Percentiles rank a stretch among this genome's conserved stretches.
phyloP scores from a whole-genome alignment of 1,140 invertebrate genomes.

The Oppia nitens region DNA sequence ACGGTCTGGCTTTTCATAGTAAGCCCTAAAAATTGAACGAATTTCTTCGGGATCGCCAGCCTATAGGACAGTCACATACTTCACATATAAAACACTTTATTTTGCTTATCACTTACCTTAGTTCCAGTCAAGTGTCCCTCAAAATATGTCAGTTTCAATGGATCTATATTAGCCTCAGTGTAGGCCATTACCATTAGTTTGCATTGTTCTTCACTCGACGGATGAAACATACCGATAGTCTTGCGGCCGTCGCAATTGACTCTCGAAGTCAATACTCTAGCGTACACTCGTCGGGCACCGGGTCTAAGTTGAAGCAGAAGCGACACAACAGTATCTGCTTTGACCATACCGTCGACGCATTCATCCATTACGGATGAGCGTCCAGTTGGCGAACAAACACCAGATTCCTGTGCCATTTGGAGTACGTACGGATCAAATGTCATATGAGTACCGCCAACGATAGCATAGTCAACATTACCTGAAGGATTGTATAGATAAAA shows the following conservation, averaged over 20 bases:
- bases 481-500: conserved; percentile 33
- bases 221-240: conserved; percentile 30
- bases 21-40: conserved; percentile 54
- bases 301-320: conserved; percentile 34
- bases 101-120: conserved; percentile 78
- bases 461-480: conserved; percentile 35
- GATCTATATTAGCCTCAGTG: conserved; percentile 26
- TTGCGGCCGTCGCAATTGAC: conserved; percentile 40
- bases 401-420: conserved; percentile 48
- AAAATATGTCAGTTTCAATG: conserved; percentile 27
- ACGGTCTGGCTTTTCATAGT: conserved; percentile 69
- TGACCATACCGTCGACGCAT: conserved; percentile 70
- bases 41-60: conserved; percentile 59
- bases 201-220: conserved; percentile 27
- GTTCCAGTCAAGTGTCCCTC: conserved; percentile 35
- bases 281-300: conserved; percentile 52
- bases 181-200: conserved; percentile 26
- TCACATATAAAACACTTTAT: conserved; percentile 82
- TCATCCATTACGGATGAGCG: conserved; percentile 84
- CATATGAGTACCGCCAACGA: conserved; percentile 51
- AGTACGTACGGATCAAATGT: conserved; percentile 51
- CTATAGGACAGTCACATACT: conserved; percentile 63
- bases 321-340: conserved; percentile 37
- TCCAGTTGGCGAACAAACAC: conserved; percentile 39
- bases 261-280: conserved; percentile 46